Evolutionary conservation across 2,113 vertebrate species (phyloP).

Genomic region (rabbit (Oryctolagus cuniculus)): mOryCun1.1 NC_091445.1:72218001-72218500

Average conservation of each 20-base stretch:
- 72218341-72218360: background rate
- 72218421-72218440: background rate
- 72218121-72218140: background rate
- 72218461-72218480: background rate
- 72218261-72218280: no score
- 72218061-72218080: background rate
- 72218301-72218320: no score
- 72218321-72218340: slow-evolving; percentile 12
- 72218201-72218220: no score
- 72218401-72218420: background rate
- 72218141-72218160: background rate
- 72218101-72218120: background rate
- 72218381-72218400: slow-evolving; percentile 41
- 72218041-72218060: background rate
- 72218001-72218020: no score
- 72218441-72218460: background rate
- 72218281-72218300: no score
- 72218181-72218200: background rate
- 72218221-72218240: no score
- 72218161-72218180: background rate
- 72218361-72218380: background rate
- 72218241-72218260: no score
- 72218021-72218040: background rate
- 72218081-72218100: background rate
- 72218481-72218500: background rate